Base-by-base conservation (phyloP, 2,113 vertebrate species). In the Clarias macrocephalus region DNA sequence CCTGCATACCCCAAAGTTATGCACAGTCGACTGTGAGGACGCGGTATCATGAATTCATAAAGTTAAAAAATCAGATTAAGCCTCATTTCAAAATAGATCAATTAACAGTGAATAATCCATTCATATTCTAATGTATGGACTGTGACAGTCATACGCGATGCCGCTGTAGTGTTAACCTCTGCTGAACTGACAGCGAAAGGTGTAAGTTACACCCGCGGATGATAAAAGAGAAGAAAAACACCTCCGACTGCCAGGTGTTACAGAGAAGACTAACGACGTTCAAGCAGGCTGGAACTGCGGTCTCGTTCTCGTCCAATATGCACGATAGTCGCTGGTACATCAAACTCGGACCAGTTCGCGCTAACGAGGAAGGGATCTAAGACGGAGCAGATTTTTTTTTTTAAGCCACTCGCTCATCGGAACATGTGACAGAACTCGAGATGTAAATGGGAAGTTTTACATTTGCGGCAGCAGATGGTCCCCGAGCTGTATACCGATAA, bases 391-490 rank as follows among this genome's bases (percentile, higher is more conserved):
- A 57, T 59, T 37, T 37, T 72, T 72, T 7, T 60, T 42, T 80
- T 23, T 66, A 9, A n/a, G 77, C 65, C 18, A 28, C 79, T 62
- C 65, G n/a, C 56, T 30, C 5, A 33, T 13, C 66, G 52, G 68
- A 75, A 82, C 52, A 56, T 87, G 80, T 63, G 57, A 87, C 80
- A 75, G 57, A 76, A 82, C 80, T 76, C 86, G 56, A 82, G 80
- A 87, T 82, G 86, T 82, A 87, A 62, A 82, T 87, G 80, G 62
- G 57, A 82, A 82, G 68, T 82, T 83, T 87, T 87, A 82, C 80
- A 87, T 87, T 87, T 75, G 86, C 80, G 23, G 25, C 54, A 87
- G 75, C 86, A 87, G 86, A 87, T 87, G 86, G 80, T 82, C 54
- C 25, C 30, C 16, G 80, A 75, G 80, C 70, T 82, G 86, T 87